These are phyloP conservation scores for Plagiodera versicolora DNA, from an alignment of 2,888 invertebrate genomes.

Conservation along the genomic window DNA sequence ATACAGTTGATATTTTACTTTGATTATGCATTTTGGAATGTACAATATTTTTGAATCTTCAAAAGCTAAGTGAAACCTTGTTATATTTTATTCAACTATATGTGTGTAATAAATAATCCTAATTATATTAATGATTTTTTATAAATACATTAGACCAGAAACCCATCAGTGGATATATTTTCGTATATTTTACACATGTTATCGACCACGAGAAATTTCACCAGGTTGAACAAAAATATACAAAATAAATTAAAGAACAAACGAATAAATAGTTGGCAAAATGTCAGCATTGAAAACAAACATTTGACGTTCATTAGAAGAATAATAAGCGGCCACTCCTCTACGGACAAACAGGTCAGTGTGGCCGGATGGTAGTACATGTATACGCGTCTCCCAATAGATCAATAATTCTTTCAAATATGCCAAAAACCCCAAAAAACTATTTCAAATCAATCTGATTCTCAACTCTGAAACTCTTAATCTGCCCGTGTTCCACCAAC, in stretches of 20 bases:
- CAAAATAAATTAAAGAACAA: slow-evolving; percentile 7
- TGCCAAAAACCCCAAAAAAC: slow-evolving; percentile 4
- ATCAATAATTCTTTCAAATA: no score
- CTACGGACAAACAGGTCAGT: neutral
- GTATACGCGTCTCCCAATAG: no score
- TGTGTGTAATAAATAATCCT: neutral
- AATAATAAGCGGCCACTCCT: neutral
- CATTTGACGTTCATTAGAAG: no score
- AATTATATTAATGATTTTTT: neutral
- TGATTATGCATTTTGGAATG: neutral
- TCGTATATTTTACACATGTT: neutral
- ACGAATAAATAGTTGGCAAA: neutral
- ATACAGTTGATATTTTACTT: neutral
- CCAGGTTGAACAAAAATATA: slow-evolving; percentile 6
- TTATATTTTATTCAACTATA: neutral
- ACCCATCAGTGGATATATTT: neutral
- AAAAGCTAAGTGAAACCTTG: no score
- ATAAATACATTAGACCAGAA: neutral
- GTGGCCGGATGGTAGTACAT: no score
- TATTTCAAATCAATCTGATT: slow-evolving; percentile 50
- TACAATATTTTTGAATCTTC: neutral
- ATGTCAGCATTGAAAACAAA: no score
- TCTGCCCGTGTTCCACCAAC: slow-evolving; percentile 63
- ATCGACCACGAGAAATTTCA: neutral
- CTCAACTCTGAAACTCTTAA: slow-evolving; percentile 51